Conservation (phyloP, 2,888 invertebrate species). For the Xanthia togata region DNA sequence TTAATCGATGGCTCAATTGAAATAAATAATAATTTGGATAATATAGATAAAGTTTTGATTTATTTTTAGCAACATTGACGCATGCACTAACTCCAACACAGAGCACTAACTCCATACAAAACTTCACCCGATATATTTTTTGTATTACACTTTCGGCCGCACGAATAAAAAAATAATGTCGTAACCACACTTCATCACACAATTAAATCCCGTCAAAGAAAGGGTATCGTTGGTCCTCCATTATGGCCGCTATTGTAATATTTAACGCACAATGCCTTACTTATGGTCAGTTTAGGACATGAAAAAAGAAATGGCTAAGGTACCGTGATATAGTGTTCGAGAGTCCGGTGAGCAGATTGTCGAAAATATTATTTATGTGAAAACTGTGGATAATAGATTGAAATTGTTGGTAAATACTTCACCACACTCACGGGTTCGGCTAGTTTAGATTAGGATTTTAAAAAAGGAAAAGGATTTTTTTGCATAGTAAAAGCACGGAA, state of each 20-base stretch:
- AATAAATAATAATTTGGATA: too few relatives aligned
- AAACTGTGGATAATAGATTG: too few relatives aligned
- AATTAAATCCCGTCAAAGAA: slow-evolving; percentile 89
- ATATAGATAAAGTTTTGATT: too few relatives aligned
- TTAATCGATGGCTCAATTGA: too few relatives aligned
- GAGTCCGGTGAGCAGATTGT: slow-evolving; percentile 33
- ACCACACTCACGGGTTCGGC: too few relatives aligned
- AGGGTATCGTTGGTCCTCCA: slow-evolving; percentile 88
- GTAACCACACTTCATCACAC: slow-evolving; percentile 90
- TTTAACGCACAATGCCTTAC: slow-evolving; percentile 88
- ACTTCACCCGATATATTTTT: slow-evolving; percentile 65
- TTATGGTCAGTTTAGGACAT: slow-evolving; percentile 88
- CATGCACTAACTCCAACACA: too few relatives aligned
- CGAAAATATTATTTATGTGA: not conserved
- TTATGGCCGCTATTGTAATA: slow-evolving; percentile 89
- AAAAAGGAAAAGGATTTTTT: too few relatives aligned
- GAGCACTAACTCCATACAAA: slow-evolving; percentile 37
- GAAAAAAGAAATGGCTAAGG: slow-evolving; percentile 87
- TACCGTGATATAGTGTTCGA: slow-evolving; percentile 66
- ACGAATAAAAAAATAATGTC: slow-evolving; percentile 79
- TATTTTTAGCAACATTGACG: not conserved
- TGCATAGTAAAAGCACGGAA: too few relatives aligned
- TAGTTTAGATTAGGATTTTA: too few relatives aligned
- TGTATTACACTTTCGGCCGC: slow-evolving; percentile 70
- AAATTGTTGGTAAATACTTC: too few relatives aligned